phyloP scores from a whole-genome alignment of 1,140 invertebrate species.

The Meloidogyne exigua region DNA sequence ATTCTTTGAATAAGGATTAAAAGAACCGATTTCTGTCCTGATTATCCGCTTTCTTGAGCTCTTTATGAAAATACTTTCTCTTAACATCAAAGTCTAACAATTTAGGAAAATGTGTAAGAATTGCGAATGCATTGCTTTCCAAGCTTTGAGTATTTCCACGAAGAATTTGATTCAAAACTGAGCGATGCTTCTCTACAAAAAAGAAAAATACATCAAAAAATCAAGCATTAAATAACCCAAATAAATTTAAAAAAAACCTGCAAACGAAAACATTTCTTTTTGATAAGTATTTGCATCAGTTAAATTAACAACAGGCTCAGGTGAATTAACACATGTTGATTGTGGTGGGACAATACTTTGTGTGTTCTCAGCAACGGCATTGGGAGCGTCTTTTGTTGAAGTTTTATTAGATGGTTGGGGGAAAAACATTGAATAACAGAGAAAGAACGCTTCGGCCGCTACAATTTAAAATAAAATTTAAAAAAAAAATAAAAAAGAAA shows the following conservation, averaged over 20 bases:
- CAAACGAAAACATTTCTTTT: slow-evolving; percentile 55
- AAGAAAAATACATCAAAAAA: background rate
- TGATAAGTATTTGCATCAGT: slow-evolving; percentile 34
- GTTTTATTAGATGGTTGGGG: background rate
- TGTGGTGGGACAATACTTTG: background rate
- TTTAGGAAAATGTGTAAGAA: slow-evolving; percentile 83
- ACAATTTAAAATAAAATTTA: background rate
- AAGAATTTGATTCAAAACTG: slow-evolving; percentile 86
- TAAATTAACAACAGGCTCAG: slow-evolving; percentile 72
- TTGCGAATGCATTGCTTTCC: slow-evolving; percentile 80
- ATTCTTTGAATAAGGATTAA: background rate
- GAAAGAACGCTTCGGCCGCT: slow-evolving; percentile 73
- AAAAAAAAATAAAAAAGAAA: background rate
- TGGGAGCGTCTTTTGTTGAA: background rate
- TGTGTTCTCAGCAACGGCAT: background rate
- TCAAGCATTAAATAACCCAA: too few relatives aligned
- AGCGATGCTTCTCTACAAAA: slow-evolving; percentile 78
- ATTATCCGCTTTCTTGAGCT: slow-evolving; percentile 54
- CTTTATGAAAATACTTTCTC: slow-evolving; percentile 77
- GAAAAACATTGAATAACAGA: slow-evolving; percentile 48
- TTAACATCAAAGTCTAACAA: slow-evolving; percentile 90
- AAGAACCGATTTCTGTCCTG: slow-evolving; percentile 24
- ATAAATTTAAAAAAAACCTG: slow-evolving; percentile 28
- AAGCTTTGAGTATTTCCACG: slow-evolving; percentile 81
- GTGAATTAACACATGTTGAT: background rate